Evolutionary conservation across 2,888 invertebrate genomes (phyloP), one percentile per base, ranked within the genome.

Genomic region (Drosophila flavopinicola): DNA sequence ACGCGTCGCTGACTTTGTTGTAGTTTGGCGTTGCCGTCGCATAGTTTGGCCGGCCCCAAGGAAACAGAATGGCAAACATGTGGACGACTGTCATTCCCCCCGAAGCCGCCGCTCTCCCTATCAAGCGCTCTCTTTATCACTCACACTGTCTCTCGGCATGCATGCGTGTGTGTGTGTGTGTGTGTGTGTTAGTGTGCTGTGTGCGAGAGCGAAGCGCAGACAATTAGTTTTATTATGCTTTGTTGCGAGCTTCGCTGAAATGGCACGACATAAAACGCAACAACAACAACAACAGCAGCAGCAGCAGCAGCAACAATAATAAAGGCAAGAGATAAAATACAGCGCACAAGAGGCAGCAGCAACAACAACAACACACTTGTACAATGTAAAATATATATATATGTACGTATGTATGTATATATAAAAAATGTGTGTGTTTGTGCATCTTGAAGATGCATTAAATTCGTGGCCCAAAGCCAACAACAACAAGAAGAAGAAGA

Each of bases 191-290:
- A 52, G 75, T 73, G 68, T 47, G 68, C 48, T 75, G 74, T 82
- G 85, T 84, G 82, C 66, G 76, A 75, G 85, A 84, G 85, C 82
- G 87, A 82, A 86, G 87, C 85, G 82, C 87, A 84, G 84, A 84
- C 84, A 85, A 85, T 85, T 85, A 85, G 84, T 85, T 85, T 85
- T 85, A 87, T 85, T 85, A 87, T 84, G 79, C 85, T 84, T 84
- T 84, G 83, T 84, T 85, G 82, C 74, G 80, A 87, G 87, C 87
- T 84, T 84, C 87, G 83, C 75, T 85, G 75, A 86, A 85, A 83
- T 85, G 85, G 84, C 79, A 79, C 85, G 79, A 82, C 85, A 82
- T 85, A 85, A 79, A 79, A 79, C 82, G 69, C 74, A 74, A 64
- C 67, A 71, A 65, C 69, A 71, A 49, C 42, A 54, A 54, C 54